Base-by-base conservation (phyloP, 1,140 invertebrate species). In the Pentalonia nigronervosa region DNA sequence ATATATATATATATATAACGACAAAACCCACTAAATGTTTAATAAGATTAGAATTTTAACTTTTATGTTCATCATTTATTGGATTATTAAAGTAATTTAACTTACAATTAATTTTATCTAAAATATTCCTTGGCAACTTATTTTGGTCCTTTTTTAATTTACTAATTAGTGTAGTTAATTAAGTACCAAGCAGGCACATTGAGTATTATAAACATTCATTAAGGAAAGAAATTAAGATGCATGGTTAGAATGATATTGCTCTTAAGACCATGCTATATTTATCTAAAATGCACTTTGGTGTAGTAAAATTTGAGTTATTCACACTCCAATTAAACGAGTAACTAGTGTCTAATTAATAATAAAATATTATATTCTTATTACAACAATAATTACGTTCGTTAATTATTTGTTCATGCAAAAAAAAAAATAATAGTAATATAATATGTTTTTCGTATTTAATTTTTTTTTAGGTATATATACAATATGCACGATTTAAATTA, bases 191-290 rank as follows among this genome's bases (percentile, higher is more conserved):
- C n/a, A 88, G 7, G 45, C n/a, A 88, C n/a, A 41, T n/a, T 21
- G 30, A 34, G 20, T 8, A 50, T 88, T 50, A 88, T 88, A 88
- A 88, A 50, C 47, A 88, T 50, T 48, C 47, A 88, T 88, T 88
- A 88, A 50, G 47, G 7, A 47, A 88, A 50, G 14, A 48, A 88
- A 88, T 50, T 88, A 50, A 48, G 86, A 34, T 50, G 20, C 21
- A 88, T 47, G 7, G 86, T 50, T 50, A 88, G 7, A 36, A 88
- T 34, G 86, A 88, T 88, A 34, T 1, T 88, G 20, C 17, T 50
- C 3, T 88, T 50, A 9, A 88, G n/a, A 47, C 8, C 20, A 50
- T 14, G 6, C 30, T 88, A 50, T 48, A 20, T 76, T 17, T 76
- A 76, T n/a, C 60, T 48, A 34, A 88, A 88, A 88, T 50, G 30